These are phyloP conservation scores for Globia sparganii DNA, from an alignment of 2,888 invertebrate genomes.

Conservation along the genomic window DNA sequence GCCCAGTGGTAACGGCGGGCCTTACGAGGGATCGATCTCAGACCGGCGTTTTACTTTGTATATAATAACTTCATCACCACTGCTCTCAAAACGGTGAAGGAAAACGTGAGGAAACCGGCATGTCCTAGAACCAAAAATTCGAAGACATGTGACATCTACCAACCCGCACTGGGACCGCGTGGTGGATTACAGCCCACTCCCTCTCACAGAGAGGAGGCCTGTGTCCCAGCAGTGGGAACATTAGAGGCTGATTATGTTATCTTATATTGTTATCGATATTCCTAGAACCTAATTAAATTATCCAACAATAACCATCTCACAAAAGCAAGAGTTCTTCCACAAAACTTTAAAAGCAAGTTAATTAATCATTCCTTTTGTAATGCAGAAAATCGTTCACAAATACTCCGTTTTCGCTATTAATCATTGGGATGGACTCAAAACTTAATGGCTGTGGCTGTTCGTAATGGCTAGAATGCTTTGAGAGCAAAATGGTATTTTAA, in stretches of 20 bases:
- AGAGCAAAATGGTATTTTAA: slow-evolving; percentile 31
- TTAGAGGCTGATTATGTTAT: background rate
- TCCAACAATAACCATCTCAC: slow-evolving; percentile 6
- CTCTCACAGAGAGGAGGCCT: background rate
- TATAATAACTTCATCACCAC: too few relatives aligned
- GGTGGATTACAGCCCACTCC: background rate
- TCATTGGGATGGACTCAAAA: slow-evolving; percentile 53
- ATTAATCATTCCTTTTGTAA: slow-evolving; percentile 54
- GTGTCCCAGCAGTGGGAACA: background rate
- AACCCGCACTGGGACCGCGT: background rate
- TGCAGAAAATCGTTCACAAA: slow-evolving; percentile 58
- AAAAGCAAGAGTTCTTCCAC: slow-evolving; percentile 11
- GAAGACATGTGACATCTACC: background rate
- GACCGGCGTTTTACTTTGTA: too few relatives aligned
- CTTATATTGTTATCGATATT: background rate
- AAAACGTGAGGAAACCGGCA: too few relatives aligned
- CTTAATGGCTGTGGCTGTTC: slow-evolving; percentile 46
- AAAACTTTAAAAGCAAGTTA: slow-evolving; percentile 59
- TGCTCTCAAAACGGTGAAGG: too few relatives aligned
- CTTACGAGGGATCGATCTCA: too few relatives aligned
- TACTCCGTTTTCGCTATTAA: slow-evolving; percentile 48
- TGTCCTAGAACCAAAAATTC: too few relatives aligned
- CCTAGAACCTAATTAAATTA: slow-evolving; percentile 13
- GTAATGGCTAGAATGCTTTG: slow-evolving; percentile 44
- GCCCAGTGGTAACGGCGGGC: too few relatives aligned